phyloP scores from a whole-genome alignment of 2,113 vertebrate species.

The Saguinus midas region DNA sequence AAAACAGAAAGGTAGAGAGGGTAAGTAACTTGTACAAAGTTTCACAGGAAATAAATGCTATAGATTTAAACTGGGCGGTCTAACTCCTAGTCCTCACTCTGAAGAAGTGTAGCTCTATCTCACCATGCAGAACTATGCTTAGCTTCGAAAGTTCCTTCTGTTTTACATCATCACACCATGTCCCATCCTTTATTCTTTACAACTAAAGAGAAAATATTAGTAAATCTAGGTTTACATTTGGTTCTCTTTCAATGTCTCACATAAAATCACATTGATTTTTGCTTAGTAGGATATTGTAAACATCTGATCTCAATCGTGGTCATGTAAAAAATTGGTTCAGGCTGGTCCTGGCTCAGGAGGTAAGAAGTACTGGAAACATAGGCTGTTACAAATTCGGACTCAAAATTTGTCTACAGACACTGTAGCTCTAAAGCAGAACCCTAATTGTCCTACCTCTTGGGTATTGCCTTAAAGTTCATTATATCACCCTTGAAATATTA shows the following conservation, averaged over 20 bases:
- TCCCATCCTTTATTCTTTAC: background rate
- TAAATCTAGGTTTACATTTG: background rate
- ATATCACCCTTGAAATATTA: background rate
- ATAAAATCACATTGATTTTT: background rate
- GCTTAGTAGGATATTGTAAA: background rate
- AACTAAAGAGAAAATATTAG: background rate
- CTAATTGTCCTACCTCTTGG: background rate
- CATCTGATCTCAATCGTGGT: background rate
- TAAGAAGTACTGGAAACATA: background rate
- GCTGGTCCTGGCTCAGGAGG: background rate
- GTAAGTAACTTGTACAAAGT: background rate
- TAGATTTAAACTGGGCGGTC: background rate
- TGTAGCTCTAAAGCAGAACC: background rate
- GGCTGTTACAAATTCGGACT: background rate
- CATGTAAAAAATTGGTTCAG: background rate
- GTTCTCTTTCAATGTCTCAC: background rate
- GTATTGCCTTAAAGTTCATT: background rate
- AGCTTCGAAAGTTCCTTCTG: background rate
- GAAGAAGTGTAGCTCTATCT: rapidly evolving
- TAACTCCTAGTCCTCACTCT: background rate
- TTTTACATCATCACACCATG: background rate
- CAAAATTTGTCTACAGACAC: background rate
- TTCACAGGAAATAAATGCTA: background rate
- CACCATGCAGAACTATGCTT: background rate
- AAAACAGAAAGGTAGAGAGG: background rate